Conservation (phyloP, 2,797 vertebrate genomes). For the Myotis myotis region DNA sequence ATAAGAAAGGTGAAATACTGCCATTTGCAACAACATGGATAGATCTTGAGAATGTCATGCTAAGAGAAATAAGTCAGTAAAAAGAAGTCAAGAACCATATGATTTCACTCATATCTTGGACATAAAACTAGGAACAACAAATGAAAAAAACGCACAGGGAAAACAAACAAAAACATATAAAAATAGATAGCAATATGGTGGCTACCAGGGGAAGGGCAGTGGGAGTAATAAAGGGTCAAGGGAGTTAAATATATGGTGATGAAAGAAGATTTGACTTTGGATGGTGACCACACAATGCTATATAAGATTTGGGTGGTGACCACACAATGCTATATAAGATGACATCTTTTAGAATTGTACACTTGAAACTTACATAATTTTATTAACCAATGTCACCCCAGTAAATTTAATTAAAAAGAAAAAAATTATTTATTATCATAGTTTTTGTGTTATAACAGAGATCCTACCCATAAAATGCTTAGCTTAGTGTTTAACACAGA, state of each 20-base stretch:
- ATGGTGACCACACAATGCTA: background rate
- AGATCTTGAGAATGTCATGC: background rate
- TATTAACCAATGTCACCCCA: background rate
- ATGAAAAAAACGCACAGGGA: background rate
- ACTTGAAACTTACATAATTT: background rate
- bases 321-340: background rate
- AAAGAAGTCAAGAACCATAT: background rate
- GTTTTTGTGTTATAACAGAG: background rate
- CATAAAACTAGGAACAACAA: background rate
- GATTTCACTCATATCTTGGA: background rate
- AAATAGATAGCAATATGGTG: background rate
- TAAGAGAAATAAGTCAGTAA: background rate
- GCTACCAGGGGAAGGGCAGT: background rate
- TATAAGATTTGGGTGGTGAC: background rate
- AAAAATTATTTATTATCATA: background rate
- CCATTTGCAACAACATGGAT: background rate
- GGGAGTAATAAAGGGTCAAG: background rate
- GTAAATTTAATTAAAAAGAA: background rate
- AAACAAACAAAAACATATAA: background rate
- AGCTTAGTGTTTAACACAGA: background rate
- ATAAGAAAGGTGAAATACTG: background rate
- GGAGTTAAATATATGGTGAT: background rate
- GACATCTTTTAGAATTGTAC: background rate
- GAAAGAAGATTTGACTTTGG: background rate
- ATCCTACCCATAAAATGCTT: background rate